A percentile compares a stretch with the other conserved stretches of the same genome.
These are phyloP conservation scores for Chaetorhynchus papuensis DNA, from an alignment of 2,113 vertebrate genomes.

Conservation along the genomic window DNA sequence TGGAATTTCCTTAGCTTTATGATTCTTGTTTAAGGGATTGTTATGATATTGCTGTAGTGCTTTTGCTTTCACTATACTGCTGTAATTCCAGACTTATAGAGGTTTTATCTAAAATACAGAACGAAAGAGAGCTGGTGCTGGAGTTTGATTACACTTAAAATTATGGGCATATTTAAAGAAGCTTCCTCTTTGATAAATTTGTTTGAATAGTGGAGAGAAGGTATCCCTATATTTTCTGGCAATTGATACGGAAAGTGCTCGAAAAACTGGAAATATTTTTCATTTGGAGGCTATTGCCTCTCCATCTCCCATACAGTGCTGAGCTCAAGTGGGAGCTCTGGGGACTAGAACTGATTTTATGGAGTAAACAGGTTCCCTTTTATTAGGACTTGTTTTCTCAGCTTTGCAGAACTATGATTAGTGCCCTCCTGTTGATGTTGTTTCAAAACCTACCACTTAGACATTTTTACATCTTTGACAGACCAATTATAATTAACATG, in stretches of 20 bases:
- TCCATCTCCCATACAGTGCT: background rate
- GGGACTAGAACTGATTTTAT: background rate
- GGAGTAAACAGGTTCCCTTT: background rate
- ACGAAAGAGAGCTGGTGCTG: background rate
- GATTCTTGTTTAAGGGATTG: background rate
- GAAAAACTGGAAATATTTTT: background rate
- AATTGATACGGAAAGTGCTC: background rate
- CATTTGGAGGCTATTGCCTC: background rate
- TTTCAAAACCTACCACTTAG: constrained; percentile 45
- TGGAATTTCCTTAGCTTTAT: background rate
- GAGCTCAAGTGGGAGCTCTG: background rate
- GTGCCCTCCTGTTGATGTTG: constrained; percentile 8
- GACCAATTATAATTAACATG: constrained; percentile 50
- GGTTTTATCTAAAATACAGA: background rate
- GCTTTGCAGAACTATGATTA: background rate
- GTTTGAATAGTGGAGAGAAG: background rate
- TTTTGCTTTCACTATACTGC: background rate
- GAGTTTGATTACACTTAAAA: background rate
- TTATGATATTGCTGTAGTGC: background rate
- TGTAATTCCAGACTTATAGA: background rate
- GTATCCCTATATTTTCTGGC: background rate
- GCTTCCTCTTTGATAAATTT: background rate
- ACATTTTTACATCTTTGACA: constrained; percentile 32
- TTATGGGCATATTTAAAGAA: background rate
- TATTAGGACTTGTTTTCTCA: background rate